These are phyloP conservation scores for Neosilurus hyrtlii DNA, from an alignment of 2,797 vertebrate genomes.

Conservation along the genomic window DNA sequence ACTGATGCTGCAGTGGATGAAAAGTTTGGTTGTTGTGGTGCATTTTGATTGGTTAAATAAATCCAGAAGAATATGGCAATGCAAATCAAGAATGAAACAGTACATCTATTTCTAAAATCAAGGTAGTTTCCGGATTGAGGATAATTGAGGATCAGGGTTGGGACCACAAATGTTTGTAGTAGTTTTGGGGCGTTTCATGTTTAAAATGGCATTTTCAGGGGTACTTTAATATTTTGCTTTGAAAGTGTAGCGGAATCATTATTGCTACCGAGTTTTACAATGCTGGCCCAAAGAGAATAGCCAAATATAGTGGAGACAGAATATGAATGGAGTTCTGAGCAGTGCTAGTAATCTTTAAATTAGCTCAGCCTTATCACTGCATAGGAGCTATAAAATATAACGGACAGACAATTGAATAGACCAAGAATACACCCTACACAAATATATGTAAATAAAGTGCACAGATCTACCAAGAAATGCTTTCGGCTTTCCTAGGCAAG, in stretches of 20 bases:
- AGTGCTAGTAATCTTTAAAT: not conserved
- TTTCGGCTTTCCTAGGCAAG: conserved; percentile 19
- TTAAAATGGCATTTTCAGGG: conserved; percentile 18
- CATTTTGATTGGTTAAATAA: not conserved
- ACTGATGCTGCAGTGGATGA: not conserved
- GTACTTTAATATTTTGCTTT: conserved; percentile 30
- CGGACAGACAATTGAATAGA: not conserved
- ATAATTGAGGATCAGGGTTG: no score
- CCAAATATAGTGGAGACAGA: not conserved
- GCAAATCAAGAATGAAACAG: not conserved
- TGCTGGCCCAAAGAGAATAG: not conserved
- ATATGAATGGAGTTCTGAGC: conserved; percentile 22
- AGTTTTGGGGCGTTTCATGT: not conserved
- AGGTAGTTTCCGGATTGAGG: no score
- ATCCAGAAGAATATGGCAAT: not conserved
- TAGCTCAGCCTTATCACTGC: not conserved
- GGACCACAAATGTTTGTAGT: not conserved
- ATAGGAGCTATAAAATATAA: not conserved
- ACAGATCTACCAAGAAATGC: conserved; percentile 12
- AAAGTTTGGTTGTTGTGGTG: not conserved
- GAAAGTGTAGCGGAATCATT: not conserved
- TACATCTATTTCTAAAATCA: no score
- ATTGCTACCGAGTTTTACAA: conserved; percentile 14
- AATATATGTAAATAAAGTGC: not conserved
- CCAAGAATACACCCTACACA: not conserved